These are phyloP conservation scores for Muschampia plurimacula DNA, from an alignment of 2,888 invertebrate species.

Conservation along the genomic window DNA sequence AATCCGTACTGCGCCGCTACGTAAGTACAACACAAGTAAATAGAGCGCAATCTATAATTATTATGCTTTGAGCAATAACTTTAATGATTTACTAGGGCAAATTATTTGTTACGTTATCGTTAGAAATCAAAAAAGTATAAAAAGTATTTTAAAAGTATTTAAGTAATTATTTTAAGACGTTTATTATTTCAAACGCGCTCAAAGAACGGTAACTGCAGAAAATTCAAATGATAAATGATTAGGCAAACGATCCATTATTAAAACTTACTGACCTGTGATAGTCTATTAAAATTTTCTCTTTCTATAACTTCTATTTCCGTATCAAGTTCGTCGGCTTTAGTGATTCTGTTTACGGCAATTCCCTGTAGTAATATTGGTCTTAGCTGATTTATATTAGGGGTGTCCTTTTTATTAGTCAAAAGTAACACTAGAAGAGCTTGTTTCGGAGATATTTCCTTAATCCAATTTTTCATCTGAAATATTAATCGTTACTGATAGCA, in stretches of 20 bases:
- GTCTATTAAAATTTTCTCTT: constrained; percentile 64
- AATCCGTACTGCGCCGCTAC: too few species aligned
- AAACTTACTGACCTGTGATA: constrained; percentile 56
- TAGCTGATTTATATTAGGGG: constrained; percentile 64
- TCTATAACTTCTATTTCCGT: constrained; percentile 80
- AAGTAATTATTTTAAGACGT: too few species aligned
- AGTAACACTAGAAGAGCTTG: constrained; percentile 72
- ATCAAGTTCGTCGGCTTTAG: constrained; percentile 68
- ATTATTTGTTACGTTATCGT: too few species aligned
- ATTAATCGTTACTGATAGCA: not conserved
- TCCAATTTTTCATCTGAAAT: constrained; percentile 73
- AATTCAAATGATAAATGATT: not conserved
- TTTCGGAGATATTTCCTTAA: constrained; percentile 63
- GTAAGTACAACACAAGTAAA: too few species aligned
- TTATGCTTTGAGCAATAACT: too few species aligned
- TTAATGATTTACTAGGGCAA: too few species aligned
- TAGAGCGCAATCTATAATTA: too few species aligned
- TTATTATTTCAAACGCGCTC: too few species aligned
- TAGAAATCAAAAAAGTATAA: too few species aligned
- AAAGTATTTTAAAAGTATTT: too few species aligned
- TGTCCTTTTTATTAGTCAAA: constrained; percentile 72
- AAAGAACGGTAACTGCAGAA: not conserved
- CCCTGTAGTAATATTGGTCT: constrained; percentile 70
- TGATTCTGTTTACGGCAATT: constrained; percentile 76
- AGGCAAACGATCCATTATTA: too few species aligned